Conservation (phyloP, 2,113 vertebrate species). For the Oryzias javanicus region DNA sequence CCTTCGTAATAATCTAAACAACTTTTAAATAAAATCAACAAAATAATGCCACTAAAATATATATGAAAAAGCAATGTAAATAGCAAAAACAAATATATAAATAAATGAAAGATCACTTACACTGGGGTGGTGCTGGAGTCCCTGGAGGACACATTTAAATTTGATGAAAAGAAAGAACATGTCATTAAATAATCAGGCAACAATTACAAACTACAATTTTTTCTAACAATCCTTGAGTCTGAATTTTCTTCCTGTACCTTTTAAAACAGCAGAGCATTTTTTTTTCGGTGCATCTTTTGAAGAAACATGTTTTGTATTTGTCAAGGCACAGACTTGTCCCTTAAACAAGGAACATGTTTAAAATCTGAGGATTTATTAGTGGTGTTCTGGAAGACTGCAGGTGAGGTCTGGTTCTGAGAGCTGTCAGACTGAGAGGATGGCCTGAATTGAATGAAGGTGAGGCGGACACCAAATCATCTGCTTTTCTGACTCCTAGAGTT, state of each 20-base stretch:
- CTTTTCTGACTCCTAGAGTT: neutral
- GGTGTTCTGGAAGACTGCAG: neutral
- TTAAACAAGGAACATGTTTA: constrained; percentile 6
- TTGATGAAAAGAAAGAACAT: neutral
- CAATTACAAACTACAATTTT: neutral
- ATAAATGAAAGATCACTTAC: constrained; percentile 46
- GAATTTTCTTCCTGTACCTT: too few species aligned
- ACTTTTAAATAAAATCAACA: too few species aligned
- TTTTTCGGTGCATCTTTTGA: too few species aligned
- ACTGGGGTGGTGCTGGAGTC: neutral
- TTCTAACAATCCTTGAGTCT: neutral
- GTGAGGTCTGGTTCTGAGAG: neutral
- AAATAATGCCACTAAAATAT: too few species aligned
- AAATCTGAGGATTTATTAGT: constrained; percentile 24
- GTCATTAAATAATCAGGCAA: neutral
- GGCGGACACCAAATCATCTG: neutral
- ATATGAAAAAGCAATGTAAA: neutral
- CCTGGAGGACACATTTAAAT: neutral
- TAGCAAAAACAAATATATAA: neutral
- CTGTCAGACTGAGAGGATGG: neutral
- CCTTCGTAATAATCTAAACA: too few species aligned
- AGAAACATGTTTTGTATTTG: too few species aligned
- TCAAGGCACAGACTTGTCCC: neutral
- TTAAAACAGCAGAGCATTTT: too few species aligned
- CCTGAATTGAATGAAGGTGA: too few species aligned